phyloP scores from a whole-genome alignment of 2,113 vertebrate genomes.

The Trichomycterus rosablanca region DNA sequence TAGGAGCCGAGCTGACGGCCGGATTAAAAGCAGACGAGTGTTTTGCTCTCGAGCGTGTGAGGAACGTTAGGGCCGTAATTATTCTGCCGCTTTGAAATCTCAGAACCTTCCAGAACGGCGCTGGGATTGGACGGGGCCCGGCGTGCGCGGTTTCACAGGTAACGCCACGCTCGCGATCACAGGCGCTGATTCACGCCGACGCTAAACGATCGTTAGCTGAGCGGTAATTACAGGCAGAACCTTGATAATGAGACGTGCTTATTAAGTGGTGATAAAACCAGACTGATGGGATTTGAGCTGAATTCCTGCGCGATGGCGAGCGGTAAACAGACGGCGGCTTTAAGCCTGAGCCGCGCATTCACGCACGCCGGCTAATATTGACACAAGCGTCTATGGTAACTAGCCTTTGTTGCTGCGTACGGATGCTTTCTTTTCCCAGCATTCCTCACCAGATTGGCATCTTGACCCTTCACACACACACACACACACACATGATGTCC shows the following conservation, averaged over 20 bases:
- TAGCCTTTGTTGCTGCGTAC: constrained; percentile 63
- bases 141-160: not conserved
- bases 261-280: constrained; percentile 43
- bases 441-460: constrained; percentile 67
- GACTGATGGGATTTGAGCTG: constrained; percentile 4
- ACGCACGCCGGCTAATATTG: constrained; percentile 64
- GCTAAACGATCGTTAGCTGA: constrained; percentile 11
- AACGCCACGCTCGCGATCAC: not conserved
- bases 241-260: constrained; percentile 43
- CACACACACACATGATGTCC: not conserved
- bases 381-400: constrained; percentile 66
- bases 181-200: constrained; percentile 1
- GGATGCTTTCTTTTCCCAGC: constrained; percentile 51
- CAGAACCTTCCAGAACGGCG: not conserved
- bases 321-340: constrained; percentile 53
- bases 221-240: not conserved
- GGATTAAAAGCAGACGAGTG: no score
- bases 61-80: not conserved
- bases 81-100: not conserved
- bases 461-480: constrained; percentile 15
- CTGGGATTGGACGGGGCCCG: not conserved
- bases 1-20: no score
- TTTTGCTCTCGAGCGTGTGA: no score
- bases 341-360: constrained; percentile 41
- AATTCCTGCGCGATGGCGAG: constrained; percentile 14